These are phyloP conservation scores for Drosophila truncata DNA, from an alignment of 1,140 invertebrate species.

Conservation along the genomic window DNA sequence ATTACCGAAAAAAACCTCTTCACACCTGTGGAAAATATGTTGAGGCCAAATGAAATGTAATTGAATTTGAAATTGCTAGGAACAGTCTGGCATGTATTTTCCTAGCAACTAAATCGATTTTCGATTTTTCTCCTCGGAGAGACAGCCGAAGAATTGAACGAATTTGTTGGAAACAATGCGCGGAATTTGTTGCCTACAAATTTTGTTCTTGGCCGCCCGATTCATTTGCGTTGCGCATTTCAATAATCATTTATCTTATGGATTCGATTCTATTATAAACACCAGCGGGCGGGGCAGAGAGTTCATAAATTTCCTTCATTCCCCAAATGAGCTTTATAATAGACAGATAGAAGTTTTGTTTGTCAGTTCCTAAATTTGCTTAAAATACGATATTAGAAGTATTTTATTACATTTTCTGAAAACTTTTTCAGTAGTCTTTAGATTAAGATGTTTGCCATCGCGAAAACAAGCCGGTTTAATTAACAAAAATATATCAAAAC, in stretches of 20 bases:
- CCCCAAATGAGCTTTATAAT: conserved; percentile 52
- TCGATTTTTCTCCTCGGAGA: conserved; percentile 26
- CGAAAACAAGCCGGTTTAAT: no score
- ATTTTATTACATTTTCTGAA: no score
- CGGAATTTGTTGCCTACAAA: conserved; percentile 77
- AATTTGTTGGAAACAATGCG: conserved; percentile 76
- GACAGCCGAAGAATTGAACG: conserved; percentile 42
- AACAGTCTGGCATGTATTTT: conserved; percentile 39
- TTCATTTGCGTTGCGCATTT: conserved; percentile 52
- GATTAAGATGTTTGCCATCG: no score
- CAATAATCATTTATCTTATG: conserved; percentile 79
- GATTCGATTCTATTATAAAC: conserved; percentile 67
- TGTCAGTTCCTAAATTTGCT: neutral
- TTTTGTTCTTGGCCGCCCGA: conserved; percentile 33
- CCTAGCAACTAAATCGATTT: conserved; percentile 70
- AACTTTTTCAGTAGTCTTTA: no score
- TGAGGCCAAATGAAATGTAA: conserved; percentile 68
- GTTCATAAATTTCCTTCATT: conserved; percentile 60
- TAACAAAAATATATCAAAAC: no score
- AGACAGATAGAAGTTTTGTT: conserved; percentile 14
- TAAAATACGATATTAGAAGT: conserved; percentile 2
- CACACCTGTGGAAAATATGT: conserved; percentile 72
- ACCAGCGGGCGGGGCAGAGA: conserved; percentile 25
- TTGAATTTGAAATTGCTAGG: conserved; percentile 57
- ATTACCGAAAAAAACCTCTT: conserved; percentile 72